phyloP scores from a whole-genome alignment of 92 coral and sea anemone genomes.

The Palythoa grandiflora region DNA sequence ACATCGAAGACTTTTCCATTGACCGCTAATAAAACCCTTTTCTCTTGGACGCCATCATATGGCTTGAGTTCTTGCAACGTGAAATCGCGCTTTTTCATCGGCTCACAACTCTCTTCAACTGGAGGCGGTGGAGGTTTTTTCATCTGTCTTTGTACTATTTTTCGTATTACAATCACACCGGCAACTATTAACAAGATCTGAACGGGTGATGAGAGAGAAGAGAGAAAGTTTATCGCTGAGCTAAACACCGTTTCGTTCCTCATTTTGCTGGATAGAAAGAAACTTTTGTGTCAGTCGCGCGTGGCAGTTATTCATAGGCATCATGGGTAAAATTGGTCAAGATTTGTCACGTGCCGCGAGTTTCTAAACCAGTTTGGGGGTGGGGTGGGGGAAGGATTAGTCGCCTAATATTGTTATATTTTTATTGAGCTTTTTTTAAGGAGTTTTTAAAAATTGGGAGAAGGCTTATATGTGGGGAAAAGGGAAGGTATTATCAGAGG shows the following conservation, averaged over 20 bases:
- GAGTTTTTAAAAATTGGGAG: too few species aligned
- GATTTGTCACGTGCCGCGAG: constrained; percentile 37
- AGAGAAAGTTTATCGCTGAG: constrained; percentile 76
- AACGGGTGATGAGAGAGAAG: constrained; percentile 92
- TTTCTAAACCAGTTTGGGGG: neutral
- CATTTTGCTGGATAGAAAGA: constrained; percentile 38
- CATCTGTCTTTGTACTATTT: constrained; percentile 75
- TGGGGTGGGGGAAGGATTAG: too few species aligned
- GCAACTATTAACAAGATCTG: constrained; percentile 86
- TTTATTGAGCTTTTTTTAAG: too few species aligned
- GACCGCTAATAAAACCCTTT: constrained; percentile 91
- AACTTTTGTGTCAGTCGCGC: neutral
- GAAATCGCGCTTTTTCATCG: constrained; percentile 98
- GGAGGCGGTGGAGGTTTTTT: constrained; percentile 80
- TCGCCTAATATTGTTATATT: too few species aligned
- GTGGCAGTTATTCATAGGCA: constrained; percentile 38
- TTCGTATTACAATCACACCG: constrained; percentile 81
- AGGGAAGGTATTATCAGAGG: too few species aligned
- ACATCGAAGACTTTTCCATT: constrained; percentile 98
- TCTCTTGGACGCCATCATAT: constrained; percentile 90
- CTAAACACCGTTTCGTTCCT: constrained; percentile 73
- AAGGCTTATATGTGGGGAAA: too few species aligned
- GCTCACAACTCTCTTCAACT: constrained; percentile 81
- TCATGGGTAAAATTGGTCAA: constrained; percentile 40
- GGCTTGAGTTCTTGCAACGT: constrained; percentile 86